Conservation (phyloP, 92 coral and sea anemone genomes). For the Scolanthus callimorphus region DNA sequence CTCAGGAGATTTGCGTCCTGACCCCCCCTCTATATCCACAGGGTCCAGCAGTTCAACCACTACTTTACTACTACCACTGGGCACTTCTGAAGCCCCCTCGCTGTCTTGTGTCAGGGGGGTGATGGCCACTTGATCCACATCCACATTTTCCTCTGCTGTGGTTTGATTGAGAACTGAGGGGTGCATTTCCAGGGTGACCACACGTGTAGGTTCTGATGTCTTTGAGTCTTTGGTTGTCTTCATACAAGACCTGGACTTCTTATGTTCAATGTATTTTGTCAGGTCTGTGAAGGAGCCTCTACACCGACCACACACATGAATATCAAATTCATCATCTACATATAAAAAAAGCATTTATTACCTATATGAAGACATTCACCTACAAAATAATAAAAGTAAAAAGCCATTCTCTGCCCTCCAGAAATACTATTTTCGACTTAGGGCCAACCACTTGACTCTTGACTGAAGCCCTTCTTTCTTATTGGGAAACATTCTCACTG, state of each 20-base stretch:
- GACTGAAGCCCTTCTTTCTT: too few species aligned
- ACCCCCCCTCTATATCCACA: conserved; percentile 17
- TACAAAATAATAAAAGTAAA: too few species aligned
- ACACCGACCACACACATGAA: conserved; percentile 95
- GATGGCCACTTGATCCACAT: background rate
- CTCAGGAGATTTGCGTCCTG: conserved; percentile 1
- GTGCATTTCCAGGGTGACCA: background rate
- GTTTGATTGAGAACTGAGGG: too few species aligned
- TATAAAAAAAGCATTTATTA: background rate
- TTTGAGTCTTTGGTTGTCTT: conserved; percentile 16
- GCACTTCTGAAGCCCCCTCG: background rate
- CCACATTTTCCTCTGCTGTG: too few species aligned
- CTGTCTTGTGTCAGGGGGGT: background rate
- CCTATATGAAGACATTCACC: too few species aligned
- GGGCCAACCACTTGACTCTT: too few species aligned
- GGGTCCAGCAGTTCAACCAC: conserved; percentile 31
- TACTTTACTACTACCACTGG: conserved; percentile 3
- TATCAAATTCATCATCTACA: conserved; percentile 86
- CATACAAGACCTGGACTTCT: conserved; percentile 52
- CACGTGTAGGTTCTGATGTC: background rate
- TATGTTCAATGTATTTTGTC: conserved; percentile 73
- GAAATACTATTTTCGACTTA: too few species aligned
- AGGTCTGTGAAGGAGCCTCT: conserved; percentile 77
- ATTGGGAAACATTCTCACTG: too few species aligned
- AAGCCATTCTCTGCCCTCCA: too few species aligned